A percentile compares a stretch with the other conserved stretches of the same genome.
Evolutionary conservation across 2,797 vertebrate species (phyloP).

Genomic region (Sebastolobus altivelis): DNA sequence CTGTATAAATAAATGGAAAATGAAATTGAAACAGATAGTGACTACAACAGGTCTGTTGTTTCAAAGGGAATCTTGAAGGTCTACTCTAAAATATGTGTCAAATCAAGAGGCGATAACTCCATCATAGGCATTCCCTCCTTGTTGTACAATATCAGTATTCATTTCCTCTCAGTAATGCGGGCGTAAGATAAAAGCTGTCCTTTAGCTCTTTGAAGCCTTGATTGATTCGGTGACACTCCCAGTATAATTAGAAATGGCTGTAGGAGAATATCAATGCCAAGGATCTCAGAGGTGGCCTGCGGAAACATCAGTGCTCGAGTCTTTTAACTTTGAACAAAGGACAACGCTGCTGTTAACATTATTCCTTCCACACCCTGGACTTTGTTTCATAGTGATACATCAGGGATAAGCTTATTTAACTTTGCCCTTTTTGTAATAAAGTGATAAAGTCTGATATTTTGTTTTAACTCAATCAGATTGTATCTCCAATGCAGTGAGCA

Average conservation of each 20-base stretch:
- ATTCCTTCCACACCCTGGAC: slow-evolving; percentile 11
- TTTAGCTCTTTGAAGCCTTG: slow-evolving; percentile 46
- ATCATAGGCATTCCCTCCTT: slow-evolving; percentile 6
- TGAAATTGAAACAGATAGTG: too few relatives aligned
- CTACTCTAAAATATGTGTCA: slow-evolving; percentile 15
- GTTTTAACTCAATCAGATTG: neutral
- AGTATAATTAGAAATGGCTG: slow-evolving; percentile 48
- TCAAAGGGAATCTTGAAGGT: slow-evolving; percentile 2
- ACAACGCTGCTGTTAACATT: slow-evolving; percentile 23
- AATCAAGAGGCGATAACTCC: slow-evolving; percentile 25
- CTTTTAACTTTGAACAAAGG: slow-evolving; percentile 53
- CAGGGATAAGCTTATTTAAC: neutral
- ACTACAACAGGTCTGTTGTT: neutral
- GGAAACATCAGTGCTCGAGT: slow-evolving; percentile 25
- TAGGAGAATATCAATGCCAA: slow-evolving; percentile 43
- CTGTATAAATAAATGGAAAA: too few relatives aligned
- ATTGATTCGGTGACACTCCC: slow-evolving; percentile 47
- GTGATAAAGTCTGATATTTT: neutral
- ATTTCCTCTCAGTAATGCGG: slow-evolving; percentile 36
- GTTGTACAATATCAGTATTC: slow-evolving; percentile 38
- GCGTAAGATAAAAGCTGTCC: slow-evolving; percentile 54
- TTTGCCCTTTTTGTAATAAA: neutral
- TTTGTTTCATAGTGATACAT: slow-evolving; percentile 9
- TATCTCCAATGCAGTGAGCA: neutral
- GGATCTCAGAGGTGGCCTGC: slow-evolving; percentile 37